Percentiles rank a stretch among this genome's conserved stretches.
phyloP scores from a whole-genome alignment of 2,797 vertebrate species.

The Delichon dasypus region DNA sequence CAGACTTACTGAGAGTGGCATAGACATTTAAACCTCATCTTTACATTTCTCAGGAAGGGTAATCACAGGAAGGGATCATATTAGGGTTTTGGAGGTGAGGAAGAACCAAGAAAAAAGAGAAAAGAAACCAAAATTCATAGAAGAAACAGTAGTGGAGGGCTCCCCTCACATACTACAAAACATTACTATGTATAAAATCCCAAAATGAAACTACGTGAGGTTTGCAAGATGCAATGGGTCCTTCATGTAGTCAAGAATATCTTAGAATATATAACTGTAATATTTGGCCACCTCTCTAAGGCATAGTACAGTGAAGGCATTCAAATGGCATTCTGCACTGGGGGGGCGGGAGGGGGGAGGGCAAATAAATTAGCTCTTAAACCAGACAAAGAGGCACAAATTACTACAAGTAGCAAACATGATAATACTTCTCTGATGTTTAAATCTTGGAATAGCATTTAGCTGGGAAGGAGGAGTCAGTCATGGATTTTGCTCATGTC shows the following conservation, averaged over 20 bases:
- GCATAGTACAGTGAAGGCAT: background rate
- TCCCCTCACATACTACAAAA: background rate
- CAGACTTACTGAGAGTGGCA: background rate
- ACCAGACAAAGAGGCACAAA: background rate
- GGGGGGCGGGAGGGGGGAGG: background rate
- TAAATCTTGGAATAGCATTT: background rate
- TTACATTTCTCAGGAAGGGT: background rate
- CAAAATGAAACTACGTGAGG: background rate
- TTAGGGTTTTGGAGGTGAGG: background rate
- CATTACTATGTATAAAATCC: background rate
- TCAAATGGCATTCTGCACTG: background rate
- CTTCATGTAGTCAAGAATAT: background rate
- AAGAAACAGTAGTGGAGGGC: background rate
- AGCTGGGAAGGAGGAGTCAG: background rate
- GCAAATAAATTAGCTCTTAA: background rate
- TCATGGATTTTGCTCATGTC: background rate
- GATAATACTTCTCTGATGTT: background rate
- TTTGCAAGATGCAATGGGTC: background rate
- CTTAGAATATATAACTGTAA: background rate
- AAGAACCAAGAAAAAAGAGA: background rate
- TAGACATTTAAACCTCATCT: background rate
- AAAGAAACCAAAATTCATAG: background rate
- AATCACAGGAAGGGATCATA: background rate
- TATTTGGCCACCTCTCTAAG: background rate
- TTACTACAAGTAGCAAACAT: background rate